Percentiles rank a stretch among this genome's conserved stretches.
Conservation (phyloP, 2,888 invertebrate species). For the Drosophila rubida region DNA sequence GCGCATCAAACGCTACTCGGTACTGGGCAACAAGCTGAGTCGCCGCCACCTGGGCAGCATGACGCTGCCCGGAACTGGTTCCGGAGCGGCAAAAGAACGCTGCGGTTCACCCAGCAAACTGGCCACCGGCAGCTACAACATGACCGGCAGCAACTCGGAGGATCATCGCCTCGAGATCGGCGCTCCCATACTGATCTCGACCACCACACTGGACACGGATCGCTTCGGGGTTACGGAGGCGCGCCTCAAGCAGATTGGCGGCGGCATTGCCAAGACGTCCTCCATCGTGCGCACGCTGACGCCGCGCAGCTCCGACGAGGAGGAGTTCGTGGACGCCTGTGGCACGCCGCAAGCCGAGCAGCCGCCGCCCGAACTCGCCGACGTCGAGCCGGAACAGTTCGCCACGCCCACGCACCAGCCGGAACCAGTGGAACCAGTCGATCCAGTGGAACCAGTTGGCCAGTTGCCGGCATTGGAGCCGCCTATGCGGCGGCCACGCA, state of each 20-base stretch:
- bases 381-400: conserved; percentile 30
- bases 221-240: conserved; percentile 81
- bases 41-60: conserved; percentile 79
- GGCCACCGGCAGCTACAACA: conserved; percentile 83
- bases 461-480: conserved; percentile 27
- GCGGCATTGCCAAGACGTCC: conserved; percentile 73
- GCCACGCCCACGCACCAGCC: conserved; percentile 50
- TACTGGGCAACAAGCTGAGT: conserved; percentile 82
- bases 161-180: conserved; percentile 84
- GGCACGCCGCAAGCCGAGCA: conserved; percentile 67
- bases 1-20: conserved; percentile 84
- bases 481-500: conserved; percentile 40
- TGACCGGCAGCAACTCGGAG: conserved; percentile 83
- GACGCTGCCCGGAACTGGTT: conserved; percentile 56
- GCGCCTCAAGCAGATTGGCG: conserved; percentile 78
- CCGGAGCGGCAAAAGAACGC: conserved; percentile 26
- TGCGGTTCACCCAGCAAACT: conserved; percentile 76
- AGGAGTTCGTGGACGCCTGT: conserved; percentile 82
- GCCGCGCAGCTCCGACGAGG: conserved; percentile 83
- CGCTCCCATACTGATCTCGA: conserved; percentile 84
- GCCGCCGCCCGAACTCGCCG: not conserved
- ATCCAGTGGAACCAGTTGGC: conserved; percentile 5
- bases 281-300: conserved; percentile 61
- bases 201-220: conserved; percentile 83
- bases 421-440: conserved; percentile 33